Percentiles rank a stretch among this genome's conserved stretches.
These are phyloP conservation scores for Gadus chalcogrammus DNA, from an alignment of 2,113 vertebrate genomes.

Conservation along the genomic window DNA sequence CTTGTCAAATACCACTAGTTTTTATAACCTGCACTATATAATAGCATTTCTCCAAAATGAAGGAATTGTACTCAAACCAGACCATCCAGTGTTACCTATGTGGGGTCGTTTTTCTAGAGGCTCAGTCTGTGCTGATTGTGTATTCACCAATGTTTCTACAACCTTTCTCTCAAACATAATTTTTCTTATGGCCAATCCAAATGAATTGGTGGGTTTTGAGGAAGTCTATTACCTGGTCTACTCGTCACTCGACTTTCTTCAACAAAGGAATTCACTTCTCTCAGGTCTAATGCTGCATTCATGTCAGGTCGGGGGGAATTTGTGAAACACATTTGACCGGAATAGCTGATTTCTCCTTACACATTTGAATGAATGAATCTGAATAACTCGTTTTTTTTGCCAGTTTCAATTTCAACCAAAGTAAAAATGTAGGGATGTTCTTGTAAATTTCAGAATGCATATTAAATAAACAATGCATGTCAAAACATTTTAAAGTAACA, in stretches of 20 bases:
- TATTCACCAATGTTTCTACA: constrained; percentile 9
- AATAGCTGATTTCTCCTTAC: neutral
- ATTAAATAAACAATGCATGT: neutral
- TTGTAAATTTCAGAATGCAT: too few species aligned
- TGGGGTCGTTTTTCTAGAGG: constrained; percentile 20
- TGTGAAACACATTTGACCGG: neutral
- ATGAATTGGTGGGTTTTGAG: neutral
- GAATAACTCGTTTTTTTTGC: constrained; percentile 27
- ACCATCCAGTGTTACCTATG: constrained; percentile 48
- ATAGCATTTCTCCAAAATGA: constrained; percentile 27
- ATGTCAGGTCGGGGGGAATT: constrained; percentile 22
- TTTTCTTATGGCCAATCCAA: neutral
- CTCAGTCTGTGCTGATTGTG: constrained; percentile 8
- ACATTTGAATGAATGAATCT: constrained; percentile 14
- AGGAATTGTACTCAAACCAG: constrained; percentile 22
- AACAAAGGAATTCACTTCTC: constrained; percentile 19
- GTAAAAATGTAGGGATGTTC: neutral
- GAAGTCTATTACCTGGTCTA: constrained; percentile 10
- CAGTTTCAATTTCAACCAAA: neutral
- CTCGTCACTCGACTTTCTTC: too few species aligned
- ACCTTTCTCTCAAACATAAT: constrained; percentile 10
- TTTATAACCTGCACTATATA: constrained; percentile 32
- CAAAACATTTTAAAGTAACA: neutral
- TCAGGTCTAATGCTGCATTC: constrained; percentile 57
- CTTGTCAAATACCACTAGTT: constrained; percentile 44